phyloP scores from a whole-genome alignment of 2,888 invertebrate species.

The Ypsolopha sequella region DNA sequence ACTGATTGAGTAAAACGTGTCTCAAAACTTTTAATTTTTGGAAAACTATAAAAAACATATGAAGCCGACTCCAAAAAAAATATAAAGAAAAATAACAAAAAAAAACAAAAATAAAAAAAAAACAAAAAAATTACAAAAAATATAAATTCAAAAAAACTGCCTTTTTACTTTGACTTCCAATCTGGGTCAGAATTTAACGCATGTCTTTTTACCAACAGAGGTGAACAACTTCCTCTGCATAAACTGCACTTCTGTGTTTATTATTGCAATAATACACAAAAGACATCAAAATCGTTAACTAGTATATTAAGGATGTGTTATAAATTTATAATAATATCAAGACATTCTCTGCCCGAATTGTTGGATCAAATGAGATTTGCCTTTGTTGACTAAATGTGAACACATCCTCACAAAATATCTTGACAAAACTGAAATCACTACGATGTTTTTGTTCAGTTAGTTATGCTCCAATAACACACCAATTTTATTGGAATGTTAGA shows the following conservation, averaged over 20 bases:
- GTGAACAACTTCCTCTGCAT: not conserved
- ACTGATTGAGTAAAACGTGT: slow-evolving; percentile 52
- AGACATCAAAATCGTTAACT: not conserved
- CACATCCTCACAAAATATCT: not conserved
- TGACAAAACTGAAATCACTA: not conserved
- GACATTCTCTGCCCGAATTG: too few species aligned
- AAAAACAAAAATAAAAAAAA: slow-evolving; percentile 31
- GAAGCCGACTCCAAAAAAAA: slow-evolving; percentile 31
- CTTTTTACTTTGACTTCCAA: slow-evolving; percentile 31
- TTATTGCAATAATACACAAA: not conserved
- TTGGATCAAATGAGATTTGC: too few species aligned
- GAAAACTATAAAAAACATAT: slow-evolving; percentile 32
- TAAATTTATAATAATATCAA: not conserved
- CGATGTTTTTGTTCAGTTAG: not conserved
- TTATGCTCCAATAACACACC: not conserved
- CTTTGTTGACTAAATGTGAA: not conserved
- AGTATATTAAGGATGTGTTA: not conserved
- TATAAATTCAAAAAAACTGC: slow-evolving; percentile 33
- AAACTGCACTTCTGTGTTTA: not conserved
- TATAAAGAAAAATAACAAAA: slow-evolving; percentile 27
- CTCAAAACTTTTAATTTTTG: slow-evolving; percentile 53
- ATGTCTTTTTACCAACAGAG: slow-evolving; percentile 19
- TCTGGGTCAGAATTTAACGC: slow-evolving; percentile 26
- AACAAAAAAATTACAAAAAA: slow-evolving; percentile 24
- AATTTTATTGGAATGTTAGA: not conserved